A percentile compares a stretch with the other conserved stretches of the same genome.
Conservation (phyloP, 2,113 vertebrate species). For the Cyprinodon variegatus region DNA sequence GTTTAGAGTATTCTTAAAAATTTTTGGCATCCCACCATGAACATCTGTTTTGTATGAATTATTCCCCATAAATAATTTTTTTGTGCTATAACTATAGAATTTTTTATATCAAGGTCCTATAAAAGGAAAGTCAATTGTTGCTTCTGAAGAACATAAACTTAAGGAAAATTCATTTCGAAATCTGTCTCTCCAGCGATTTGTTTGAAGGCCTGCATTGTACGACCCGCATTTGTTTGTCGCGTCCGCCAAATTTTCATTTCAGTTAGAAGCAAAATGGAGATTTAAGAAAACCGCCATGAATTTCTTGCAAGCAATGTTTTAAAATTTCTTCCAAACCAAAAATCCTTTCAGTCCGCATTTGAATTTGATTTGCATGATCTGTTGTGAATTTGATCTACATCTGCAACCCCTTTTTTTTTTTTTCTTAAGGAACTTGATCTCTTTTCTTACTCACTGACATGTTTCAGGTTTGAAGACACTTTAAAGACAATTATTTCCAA, state of each 20-base stretch:
- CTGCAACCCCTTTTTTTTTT: conserved; percentile 38
- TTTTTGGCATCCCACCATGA: neutral
- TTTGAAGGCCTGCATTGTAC: neutral
- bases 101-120: neutral
- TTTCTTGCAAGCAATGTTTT: neutral
- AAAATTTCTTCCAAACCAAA: neutral
- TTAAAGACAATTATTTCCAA: conserved; percentile 52
- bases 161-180: neutral
- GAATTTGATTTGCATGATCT: conserved; percentile 27
- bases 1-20: neutral
- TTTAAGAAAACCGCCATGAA: neutral
- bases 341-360: neutral
- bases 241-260: neutral
- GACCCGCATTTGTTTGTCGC: neutral
- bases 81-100: neutral
- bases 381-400: conserved; percentile 41
- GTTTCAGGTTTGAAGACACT: conserved; percentile 77
- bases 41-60: neutral
- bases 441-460: conserved; percentile 73
- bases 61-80: neutral
- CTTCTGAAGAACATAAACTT: neutral
- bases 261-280: neutral
- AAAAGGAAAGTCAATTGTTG: neutral
- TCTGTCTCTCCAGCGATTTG: neutral
- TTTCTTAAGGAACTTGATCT: conserved; percentile 68